These are phyloP conservation scores for Aplodontia rufa DNA, from an alignment of 2,113 vertebrate genomes.

Conservation along the genomic window DNA sequence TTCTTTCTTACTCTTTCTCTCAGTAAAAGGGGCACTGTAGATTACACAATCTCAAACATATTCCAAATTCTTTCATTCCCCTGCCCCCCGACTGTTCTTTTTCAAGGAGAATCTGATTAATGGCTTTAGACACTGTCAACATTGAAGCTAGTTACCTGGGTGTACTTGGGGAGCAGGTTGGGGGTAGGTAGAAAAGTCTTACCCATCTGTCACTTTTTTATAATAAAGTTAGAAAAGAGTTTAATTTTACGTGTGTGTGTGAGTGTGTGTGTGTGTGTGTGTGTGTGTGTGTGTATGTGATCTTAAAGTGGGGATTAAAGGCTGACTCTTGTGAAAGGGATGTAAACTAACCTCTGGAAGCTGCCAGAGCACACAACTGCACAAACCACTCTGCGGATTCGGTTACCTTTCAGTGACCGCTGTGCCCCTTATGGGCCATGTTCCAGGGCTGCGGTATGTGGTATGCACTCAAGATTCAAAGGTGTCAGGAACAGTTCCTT, in stretches of 20 bases:
- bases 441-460: constrained; percentile 71
- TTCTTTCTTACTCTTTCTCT: background rate
- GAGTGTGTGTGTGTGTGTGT: no score
- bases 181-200: background rate
- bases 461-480: constrained; percentile 79
- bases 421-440: constrained; percentile 48
- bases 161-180: background rate
- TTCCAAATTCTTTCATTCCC: background rate
- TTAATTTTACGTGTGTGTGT: background rate
- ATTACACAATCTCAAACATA: background rate
- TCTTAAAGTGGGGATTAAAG: constrained; percentile 19
- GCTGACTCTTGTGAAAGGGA: background rate
- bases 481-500: constrained; percentile 82
- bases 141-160: background rate
- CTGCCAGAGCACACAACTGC: constrained; percentile 24
- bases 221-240: background rate
- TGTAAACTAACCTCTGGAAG: constrained; percentile 38
- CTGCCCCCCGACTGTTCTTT: background rate
- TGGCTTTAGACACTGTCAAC: background rate
- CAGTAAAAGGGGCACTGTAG: background rate
- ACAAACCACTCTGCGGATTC: constrained; percentile 46
- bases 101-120: background rate
- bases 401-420: constrained; percentile 72
- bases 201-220: background rate
- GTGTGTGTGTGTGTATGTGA: no score